A percentile compares a stretch with the other conserved stretches of the same genome.
Evolutionary conservation across 2,797 vertebrate genomes (phyloP).

Genomic region (Cyprinodon diabolis): DNA sequence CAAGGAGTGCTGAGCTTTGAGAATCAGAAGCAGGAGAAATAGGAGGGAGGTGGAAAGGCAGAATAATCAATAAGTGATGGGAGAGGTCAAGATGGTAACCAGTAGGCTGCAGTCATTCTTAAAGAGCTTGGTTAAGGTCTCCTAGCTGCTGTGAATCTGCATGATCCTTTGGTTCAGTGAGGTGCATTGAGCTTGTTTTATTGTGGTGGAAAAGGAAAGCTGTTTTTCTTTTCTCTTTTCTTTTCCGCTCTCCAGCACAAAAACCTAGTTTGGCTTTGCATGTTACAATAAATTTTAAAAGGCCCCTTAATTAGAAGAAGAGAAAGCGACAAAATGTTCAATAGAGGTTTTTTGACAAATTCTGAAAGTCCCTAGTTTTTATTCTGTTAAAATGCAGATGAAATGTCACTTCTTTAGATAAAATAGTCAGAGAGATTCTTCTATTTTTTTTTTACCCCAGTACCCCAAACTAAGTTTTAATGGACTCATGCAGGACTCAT

Average conservation of each 20-base stretch:
- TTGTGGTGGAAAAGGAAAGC: constrained; percentile 69
- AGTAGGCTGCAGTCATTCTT: constrained; percentile 41
- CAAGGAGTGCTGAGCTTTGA: constrained; percentile 78
- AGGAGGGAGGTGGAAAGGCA: constrained; percentile 25
- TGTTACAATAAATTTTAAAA: constrained; percentile 31
- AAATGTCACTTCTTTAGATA: not conserved
- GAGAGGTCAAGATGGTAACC: constrained; percentile 41
- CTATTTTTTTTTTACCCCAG: constrained; percentile 4
- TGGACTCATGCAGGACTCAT: constrained; percentile 48
- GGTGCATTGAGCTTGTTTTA: constrained; percentile 62
- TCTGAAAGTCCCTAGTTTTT: not conserved
- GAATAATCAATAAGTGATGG: constrained; percentile 38
- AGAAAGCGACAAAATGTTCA: constrained; percentile 34
- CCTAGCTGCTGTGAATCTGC: constrained; percentile 41
- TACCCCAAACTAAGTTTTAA: constrained; percentile 58
- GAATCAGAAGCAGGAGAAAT: constrained; percentile 66
- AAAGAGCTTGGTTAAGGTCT: constrained; percentile 19
- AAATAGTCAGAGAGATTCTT: not conserved
- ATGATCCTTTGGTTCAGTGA: constrained; percentile 56
- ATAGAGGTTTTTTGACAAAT: not conserved
- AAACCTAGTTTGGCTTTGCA: constrained; percentile 20
- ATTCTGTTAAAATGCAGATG: not conserved
- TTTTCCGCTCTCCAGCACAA: constrained; percentile 25
- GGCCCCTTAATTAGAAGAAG: constrained; percentile 46
- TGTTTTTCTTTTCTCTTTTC: constrained; percentile 3